A percentile compares a stretch with the other conserved stretches of the same genome.
Conservation (phyloP, 2,797 vertebrate genomes). For the Danionella dracula region DNA sequence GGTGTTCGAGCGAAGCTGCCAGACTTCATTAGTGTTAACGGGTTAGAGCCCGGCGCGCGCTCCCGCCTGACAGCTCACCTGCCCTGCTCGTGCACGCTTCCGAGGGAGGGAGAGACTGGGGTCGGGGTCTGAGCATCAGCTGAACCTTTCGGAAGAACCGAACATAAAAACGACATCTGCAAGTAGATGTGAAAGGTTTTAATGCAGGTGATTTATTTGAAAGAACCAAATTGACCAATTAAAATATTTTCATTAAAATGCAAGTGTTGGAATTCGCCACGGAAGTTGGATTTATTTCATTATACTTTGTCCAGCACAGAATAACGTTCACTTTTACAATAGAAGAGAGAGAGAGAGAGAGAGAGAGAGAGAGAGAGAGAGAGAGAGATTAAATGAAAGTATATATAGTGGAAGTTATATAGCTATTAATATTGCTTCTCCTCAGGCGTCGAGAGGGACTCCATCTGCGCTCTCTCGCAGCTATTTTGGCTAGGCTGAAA, state of each 20-base stretch:
- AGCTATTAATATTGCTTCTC: slow-evolving; percentile 99
- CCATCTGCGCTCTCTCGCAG: slow-evolving; percentile 90
- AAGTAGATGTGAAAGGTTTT: too few relatives aligned
- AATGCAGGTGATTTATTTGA: too few relatives aligned
- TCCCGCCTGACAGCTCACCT: slow-evolving; percentile 49
- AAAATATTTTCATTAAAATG: too few relatives aligned
- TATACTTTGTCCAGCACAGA: too few relatives aligned
- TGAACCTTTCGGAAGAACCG: too few relatives aligned
- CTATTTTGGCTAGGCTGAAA: slow-evolving; percentile 94
- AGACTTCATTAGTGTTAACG: slow-evolving; percentile 53
- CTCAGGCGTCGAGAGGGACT: slow-evolving; percentile 89
- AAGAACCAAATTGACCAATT: too few relatives aligned
- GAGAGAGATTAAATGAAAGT: slow-evolving; percentile 93
- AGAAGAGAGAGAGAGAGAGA: slow-evolving; percentile 64
- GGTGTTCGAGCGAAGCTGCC: slow-evolving; percentile 55
- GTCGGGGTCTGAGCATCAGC: too few relatives aligned
- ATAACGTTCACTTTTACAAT: too few relatives aligned
- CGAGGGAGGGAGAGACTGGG: too few relatives aligned
- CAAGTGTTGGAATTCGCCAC: too few relatives aligned
- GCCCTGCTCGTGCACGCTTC: slow-evolving; percentile 26
- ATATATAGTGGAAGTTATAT: slow-evolving; percentile 93
- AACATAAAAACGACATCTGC: too few relatives aligned
- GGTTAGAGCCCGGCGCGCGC: neutral
- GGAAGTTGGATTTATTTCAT: too few relatives aligned
- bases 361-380: slow-evolving; percentile 66